Percentiles rank a stretch among this genome's conserved stretches.
Conservation (phyloP, 2,888 invertebrate species). For the Metopia argyrocephala region DNA sequence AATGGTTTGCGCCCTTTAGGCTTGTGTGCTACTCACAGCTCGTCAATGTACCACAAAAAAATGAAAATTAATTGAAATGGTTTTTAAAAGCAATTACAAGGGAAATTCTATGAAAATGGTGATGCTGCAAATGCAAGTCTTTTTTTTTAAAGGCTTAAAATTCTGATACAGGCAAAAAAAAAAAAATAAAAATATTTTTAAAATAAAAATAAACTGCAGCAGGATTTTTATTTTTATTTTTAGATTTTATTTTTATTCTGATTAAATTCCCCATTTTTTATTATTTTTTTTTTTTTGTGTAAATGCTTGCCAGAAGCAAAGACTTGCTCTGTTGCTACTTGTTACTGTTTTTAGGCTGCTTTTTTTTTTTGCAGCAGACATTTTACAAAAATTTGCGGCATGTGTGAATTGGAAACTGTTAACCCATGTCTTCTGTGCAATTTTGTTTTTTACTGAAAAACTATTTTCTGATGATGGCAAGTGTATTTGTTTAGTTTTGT, state of each 20-base stretch:
- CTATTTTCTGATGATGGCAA: background rate
- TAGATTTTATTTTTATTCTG: slow-evolving; percentile 19
- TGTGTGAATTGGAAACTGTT: background rate
- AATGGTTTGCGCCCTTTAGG: background rate
- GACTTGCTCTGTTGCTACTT: background rate
- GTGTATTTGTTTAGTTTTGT: background rate
- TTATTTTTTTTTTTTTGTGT: background rate
- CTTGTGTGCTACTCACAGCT: background rate
- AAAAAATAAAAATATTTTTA: background rate
- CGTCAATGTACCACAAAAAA: slow-evolving; percentile 6
- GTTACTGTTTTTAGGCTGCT: too few species aligned
- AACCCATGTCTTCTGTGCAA: background rate
- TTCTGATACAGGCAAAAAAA: background rate
- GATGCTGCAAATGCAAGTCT: background rate
- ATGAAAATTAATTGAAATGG: background rate
- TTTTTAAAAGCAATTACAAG: background rate
- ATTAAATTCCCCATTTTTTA: background rate
- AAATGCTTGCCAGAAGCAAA: background rate
- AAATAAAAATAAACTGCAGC: slow-evolving; percentile 45
- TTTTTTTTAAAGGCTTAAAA: too few species aligned
- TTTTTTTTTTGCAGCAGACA: background rate
- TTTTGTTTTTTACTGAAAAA: background rate
- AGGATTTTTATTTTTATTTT: slow-evolving; percentile 1
- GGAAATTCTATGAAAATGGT: background rate
- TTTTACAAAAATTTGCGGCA: background rate